Evolutionary conservation across 2,797 vertebrate genomes (phyloP), one percentile per base, ranked within the genome.

Genomic region (Falco concolor): DNA sequence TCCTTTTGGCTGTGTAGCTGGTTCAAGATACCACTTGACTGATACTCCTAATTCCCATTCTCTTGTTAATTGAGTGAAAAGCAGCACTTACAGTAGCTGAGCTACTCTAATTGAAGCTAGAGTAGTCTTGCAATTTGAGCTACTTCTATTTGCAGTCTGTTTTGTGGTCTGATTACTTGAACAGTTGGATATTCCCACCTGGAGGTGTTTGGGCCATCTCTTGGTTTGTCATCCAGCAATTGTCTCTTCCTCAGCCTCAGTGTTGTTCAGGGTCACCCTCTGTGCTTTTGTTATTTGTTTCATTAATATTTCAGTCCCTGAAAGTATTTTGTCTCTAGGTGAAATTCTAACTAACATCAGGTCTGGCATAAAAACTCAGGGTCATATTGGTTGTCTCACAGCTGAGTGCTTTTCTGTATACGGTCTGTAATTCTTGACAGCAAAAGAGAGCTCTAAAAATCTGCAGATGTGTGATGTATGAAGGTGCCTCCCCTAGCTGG

Each of bases 61-160:
- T 84, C 8, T 90, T 21, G 77, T 89, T 90, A 83, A 84, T 69
- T 79, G 84, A 92, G 52, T 63, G 76, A 92, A 86, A 92, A 87
- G 30, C 42, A 69, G 28, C 36, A 19, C 54, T 92, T 90, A n/a
- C 50, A 64, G 56, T 61, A 80, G 53, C 57, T 53, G 86, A 84
- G 60, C 53, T 72, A 13, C 63, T 83, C 16, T 63, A 70, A 54
- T 47, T 77, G 67, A 87, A 90, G 28, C 28, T 91, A 28, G 68
- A 80, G 22, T 59, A 75, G 67, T 64, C 53, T 69, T 78, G 54
- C 69, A 65, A 76, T 89, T 75, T 30, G 65, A 81, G 13, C 50
- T 68, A 9, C 30, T 53, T 59, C 7, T 86, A 5, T 77, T 91
- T 70, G 47, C n/a, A 64, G 25, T 75, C 49, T 59, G 19, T 64